phyloP scores from a whole-genome alignment of 2,888 invertebrate species.

The Drosophila algonquin region DNA sequence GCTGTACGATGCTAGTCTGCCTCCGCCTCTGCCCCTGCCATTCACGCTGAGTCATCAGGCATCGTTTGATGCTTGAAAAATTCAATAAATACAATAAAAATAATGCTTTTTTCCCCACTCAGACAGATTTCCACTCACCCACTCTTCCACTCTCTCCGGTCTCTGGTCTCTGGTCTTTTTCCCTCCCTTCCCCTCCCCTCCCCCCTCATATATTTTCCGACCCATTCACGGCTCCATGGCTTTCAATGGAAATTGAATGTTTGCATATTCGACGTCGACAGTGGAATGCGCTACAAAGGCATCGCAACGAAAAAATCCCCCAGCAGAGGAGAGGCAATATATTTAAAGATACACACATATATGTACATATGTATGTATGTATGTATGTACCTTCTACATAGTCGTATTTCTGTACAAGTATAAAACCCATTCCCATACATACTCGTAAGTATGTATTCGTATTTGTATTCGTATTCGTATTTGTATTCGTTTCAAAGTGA shows the following conservation, averaged over 20 bases:
- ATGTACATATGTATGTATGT: too few species aligned
- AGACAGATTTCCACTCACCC: slow-evolving; percentile 12
- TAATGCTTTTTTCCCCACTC: slow-evolving; percentile 46
- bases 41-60: slow-evolving; percentile 66
- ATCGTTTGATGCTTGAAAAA: slow-evolving; percentile 72
- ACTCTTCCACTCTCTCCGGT: not conserved
- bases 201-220: not conserved
- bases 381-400: not conserved
- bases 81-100: slow-evolving; percentile 79
- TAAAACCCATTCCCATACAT: not conserved
- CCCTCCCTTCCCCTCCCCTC: not conserved
- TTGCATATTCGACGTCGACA: slow-evolving; percentile 75
- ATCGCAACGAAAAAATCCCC: slow-evolving; percentile 15
- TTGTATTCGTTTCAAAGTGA: slow-evolving; percentile 23
- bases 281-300: slow-evolving; percentile 68
- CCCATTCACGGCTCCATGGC: slow-evolving; percentile 12
- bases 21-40: slow-evolving; percentile 11
- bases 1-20: slow-evolving; percentile 1
- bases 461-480: not conserved
- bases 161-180: not conserved
- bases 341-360: slow-evolving; percentile 1
- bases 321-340: slow-evolving; percentile 7
- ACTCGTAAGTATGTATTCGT: not conserved
- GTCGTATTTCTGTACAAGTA: too few species aligned
- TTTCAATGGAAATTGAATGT: slow-evolving; percentile 67